Percentiles rank a stretch among this genome's conserved stretches.
Conservation (phyloP, 2,113 vertebrate species). For the Poeciliopsis turrubarensis region DNA sequence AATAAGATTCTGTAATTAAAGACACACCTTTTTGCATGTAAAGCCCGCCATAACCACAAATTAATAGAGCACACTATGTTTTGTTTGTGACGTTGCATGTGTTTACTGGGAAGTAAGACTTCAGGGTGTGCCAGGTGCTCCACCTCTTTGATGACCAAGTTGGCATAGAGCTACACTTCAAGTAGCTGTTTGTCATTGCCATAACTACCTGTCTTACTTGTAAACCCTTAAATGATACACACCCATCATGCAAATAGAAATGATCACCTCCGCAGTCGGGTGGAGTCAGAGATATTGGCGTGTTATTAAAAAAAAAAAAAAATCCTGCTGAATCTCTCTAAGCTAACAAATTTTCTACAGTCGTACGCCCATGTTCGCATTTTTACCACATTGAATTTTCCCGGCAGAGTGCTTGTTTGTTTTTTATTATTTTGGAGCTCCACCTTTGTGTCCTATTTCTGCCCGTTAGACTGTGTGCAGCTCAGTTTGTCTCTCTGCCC, state of each 20-base stretch:
- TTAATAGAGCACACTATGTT: constrained; percentile 4
- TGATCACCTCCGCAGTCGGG: constrained; percentile 18
- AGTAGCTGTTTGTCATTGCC: constrained; percentile 28
- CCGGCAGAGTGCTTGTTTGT: background rate
- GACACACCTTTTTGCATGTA: background rate
- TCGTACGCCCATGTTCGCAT: background rate
- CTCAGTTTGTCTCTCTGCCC: constrained; percentile 36
- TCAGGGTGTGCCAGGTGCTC: constrained; percentile 30
- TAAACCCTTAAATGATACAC: constrained; percentile 32
- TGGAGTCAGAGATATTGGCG: constrained; percentile 31
- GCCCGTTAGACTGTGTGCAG: constrained; percentile 30
- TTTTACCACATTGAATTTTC: background rate
- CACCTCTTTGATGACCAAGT: constrained; percentile 62
- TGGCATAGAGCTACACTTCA: constrained; percentile 34
- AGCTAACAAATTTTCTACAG: background rate
- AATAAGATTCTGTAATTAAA: background rate
- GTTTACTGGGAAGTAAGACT: background rate
- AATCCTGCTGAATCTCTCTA: background rate
- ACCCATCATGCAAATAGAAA: background rate
- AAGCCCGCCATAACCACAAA: background rate
- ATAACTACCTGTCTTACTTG: constrained; percentile 10
- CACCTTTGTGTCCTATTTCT: constrained; percentile 38
- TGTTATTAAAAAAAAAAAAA: constrained; percentile 34
- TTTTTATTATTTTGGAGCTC: constrained; percentile 35
- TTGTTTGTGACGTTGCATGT: background rate